These are phyloP conservation scores for Poicephalus meyeri DNA, from an alignment of 2,113 vertebrate species.

Conservation along the genomic window DNA sequence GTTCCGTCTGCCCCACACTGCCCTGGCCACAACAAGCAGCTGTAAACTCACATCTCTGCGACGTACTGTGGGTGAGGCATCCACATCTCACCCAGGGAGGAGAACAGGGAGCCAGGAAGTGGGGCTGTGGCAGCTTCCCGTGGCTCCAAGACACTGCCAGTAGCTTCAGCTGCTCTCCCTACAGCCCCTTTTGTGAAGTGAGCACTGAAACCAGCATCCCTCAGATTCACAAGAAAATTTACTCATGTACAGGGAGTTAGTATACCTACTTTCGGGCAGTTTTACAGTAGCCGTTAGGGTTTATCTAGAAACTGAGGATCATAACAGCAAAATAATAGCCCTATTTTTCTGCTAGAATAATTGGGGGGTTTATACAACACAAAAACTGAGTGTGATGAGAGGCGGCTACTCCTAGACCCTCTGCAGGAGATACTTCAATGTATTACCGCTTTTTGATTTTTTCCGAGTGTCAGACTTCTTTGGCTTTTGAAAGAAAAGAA, in stretches of 20 bases:
- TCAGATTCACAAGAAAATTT: conserved; percentile 5
- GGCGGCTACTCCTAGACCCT: neutral
- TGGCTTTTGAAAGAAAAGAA: conserved; percentile 49
- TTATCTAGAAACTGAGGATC: conserved; percentile 48
- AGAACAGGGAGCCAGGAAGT: neutral
- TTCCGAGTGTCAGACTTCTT: conserved; percentile 35
- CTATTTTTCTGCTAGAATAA: conserved; percentile 12
- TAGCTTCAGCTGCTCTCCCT: neutral
- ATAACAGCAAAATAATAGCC: conserved; percentile 57
- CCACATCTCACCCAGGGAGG: fast-evolving
- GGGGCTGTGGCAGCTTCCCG: neutral
- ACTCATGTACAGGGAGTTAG: neutral
- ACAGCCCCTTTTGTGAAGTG: neutral
- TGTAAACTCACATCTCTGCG: neutral
- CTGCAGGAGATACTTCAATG: neutral
- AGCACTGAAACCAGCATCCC: neutral
- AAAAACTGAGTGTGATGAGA: neutral
- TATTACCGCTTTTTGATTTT: neutral
- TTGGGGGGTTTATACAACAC: neutral
- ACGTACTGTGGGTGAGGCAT: fast-evolving
- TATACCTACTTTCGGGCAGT: neutral
- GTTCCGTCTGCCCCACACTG: neutral
- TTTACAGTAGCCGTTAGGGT: conserved; percentile 33
- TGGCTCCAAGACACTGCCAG: fast-evolving
- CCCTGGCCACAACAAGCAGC: neutral